A percentile compares a stretch with the other conserved stretches of the same genome.
Evolutionary conservation across 1,140 invertebrate genomes (phyloP).

Genomic region (Physella acuta): DNA sequence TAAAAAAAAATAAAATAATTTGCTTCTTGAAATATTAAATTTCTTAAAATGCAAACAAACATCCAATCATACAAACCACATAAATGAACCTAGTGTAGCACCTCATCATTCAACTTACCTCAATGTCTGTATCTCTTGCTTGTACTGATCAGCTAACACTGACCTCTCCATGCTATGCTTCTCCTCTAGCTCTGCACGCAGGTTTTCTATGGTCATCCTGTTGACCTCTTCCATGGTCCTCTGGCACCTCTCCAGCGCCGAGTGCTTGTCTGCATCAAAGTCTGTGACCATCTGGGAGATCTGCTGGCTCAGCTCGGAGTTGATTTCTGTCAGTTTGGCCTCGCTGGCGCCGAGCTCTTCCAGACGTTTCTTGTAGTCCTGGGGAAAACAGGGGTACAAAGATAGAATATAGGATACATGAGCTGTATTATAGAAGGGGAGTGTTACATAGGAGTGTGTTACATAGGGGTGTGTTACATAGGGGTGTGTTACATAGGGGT

Average conservation of each 20-base stretch:
- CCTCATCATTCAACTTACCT: constrained; percentile 9
- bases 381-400: constrained; percentile 12
- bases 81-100: no score
- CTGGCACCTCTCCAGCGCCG: constrained; percentile 46
- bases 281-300: constrained; percentile 52
- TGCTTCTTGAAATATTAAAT: no score
- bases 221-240: constrained; percentile 15
- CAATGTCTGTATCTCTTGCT: not conserved
- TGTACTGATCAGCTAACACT: not conserved
- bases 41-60: no score
- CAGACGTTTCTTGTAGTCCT: constrained; percentile 49
- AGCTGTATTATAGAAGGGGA: not conserved
- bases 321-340: constrained; percentile 47
- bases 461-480: no score
- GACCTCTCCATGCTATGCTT: not conserved
- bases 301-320: constrained; percentile 46
- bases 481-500: no score
- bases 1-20: no score
- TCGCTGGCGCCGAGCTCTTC: constrained; percentile 49
- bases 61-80: no score
- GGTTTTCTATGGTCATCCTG: not conserved
- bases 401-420: not conserved
- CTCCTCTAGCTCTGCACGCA: constrained; percentile 1
- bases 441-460: no score
- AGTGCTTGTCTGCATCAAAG: constrained; percentile 48